Conservation (phyloP, 2,888 invertebrate species). For the Gymnoscelis rufifasciata region DNA sequence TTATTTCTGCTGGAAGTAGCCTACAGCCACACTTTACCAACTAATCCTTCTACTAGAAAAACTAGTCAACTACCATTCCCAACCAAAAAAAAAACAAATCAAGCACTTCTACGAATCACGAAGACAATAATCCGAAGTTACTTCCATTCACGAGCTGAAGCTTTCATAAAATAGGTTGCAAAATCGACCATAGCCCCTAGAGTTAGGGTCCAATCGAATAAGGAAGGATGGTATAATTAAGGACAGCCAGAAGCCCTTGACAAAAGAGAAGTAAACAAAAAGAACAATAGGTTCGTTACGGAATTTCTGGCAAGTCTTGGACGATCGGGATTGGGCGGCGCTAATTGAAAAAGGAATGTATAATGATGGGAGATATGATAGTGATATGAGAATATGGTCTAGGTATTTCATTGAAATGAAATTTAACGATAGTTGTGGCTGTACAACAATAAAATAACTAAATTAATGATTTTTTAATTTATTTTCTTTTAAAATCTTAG, state of each 20-base stretch:
- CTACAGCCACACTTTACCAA: too few relatives aligned
- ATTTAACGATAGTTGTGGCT: too few relatives aligned
- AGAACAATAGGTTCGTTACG: constrained; percentile 68
- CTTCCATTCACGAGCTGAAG: constrained; percentile 17
- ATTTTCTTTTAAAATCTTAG: too few relatives aligned
- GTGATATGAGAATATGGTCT: too few relatives aligned
- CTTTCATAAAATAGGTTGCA: constrained; percentile 21
- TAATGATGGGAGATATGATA: too few relatives aligned
- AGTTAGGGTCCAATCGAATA: constrained; percentile 42
- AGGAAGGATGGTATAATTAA: constrained; percentile 58
- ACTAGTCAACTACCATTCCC: background rate
- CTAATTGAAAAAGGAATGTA: constrained; percentile 59
- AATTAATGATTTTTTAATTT: background rate
- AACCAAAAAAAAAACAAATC: background rate
- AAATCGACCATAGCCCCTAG: constrained; percentile 22
- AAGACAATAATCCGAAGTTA: constrained; percentile 10
- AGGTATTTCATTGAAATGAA: too few relatives aligned
- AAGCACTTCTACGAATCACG: background rate
- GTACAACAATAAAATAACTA: background rate
- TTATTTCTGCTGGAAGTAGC: too few relatives aligned
- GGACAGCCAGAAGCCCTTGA: constrained; percentile 50
- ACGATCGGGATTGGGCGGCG: constrained; percentile 39
- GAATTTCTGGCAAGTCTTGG: constrained; percentile 51
- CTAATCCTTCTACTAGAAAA: too few relatives aligned
- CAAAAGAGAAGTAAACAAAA: constrained; percentile 62